These are phyloP conservation scores for Elachura formosa DNA, from an alignment of 2,113 vertebrate genomes.

Conservation along the genomic window DNA sequence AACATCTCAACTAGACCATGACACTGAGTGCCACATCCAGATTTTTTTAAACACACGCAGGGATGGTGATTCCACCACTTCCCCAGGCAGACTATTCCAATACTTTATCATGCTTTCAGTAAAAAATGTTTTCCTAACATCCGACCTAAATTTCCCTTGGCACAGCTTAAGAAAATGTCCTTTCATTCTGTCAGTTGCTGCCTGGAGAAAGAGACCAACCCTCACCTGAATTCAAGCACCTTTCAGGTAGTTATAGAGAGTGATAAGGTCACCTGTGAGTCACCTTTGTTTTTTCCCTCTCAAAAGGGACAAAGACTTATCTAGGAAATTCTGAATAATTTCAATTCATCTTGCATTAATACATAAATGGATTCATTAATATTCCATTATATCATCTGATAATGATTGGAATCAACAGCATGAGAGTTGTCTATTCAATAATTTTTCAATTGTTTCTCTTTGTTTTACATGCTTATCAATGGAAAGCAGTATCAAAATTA, in stretches of 20 bases:
- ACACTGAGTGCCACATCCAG: neutral
- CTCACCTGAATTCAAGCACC: neutral
- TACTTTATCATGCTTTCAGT: neutral
- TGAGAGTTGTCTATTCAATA: neutral
- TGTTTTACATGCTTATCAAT: neutral
- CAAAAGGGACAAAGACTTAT: neutral
- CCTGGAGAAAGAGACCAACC: neutral
- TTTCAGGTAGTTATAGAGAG: neutral
- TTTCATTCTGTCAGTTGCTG: neutral
- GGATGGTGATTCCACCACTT: neutral
- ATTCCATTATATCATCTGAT: neutral
- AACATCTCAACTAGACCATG: neutral
- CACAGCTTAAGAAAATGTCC: neutral
- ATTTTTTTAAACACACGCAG: neutral
- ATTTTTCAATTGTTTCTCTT: neutral
- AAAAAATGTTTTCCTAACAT: neutral
- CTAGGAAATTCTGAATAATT: neutral
- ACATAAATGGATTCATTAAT: neutral
- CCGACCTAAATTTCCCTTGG: neutral
- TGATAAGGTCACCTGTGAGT: neutral
- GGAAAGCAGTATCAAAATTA: neutral
- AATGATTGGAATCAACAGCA: neutral
- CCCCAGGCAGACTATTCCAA: accelerated
- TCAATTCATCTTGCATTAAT: neutral
- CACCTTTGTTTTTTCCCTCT: neutral